phyloP scores from a whole-genome alignment of 2,888 invertebrate genomes.

The Busseola fusca region DNA sequence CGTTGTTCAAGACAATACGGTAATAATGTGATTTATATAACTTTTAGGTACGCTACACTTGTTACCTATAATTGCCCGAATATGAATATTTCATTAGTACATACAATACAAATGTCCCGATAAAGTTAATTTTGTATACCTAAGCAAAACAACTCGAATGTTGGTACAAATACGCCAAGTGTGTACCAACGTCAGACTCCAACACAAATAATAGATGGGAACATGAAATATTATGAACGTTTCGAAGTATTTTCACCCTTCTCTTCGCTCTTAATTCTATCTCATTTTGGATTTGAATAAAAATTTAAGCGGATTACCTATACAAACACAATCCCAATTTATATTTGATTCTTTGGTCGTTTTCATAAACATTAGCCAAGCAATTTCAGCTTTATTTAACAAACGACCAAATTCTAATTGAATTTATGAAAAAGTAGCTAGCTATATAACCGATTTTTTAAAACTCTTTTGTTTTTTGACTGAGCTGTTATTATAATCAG shows the following conservation, averaged over 20 bases:
- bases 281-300: constrained; percentile 19
- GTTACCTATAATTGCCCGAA: background rate
- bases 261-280: constrained; percentile 9
- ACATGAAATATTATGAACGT: background rate
- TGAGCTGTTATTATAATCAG: background rate
- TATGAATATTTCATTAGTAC: background rate
- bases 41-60: background rate
- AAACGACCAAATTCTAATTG: constrained; percentile 22
- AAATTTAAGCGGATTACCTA: constrained; percentile 14
- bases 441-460: background rate
- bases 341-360: constrained; percentile 25
- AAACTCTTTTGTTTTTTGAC: background rate
- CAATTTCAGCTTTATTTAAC: constrained; percentile 32
- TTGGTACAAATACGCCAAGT: constrained; percentile 2
- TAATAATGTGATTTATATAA: constrained; percentile 68
- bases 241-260: constrained; percentile 6
- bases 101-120: background rate
- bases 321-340: constrained; percentile 32
- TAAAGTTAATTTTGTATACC: background rate
- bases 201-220: background rate
- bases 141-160: background rate
- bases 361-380: constrained; percentile 28
- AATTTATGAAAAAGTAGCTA: constrained; percentile 25
- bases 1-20: constrained; percentile 90
- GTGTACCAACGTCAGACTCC: background rate